Percentiles rank a stretch among this genome's conserved stretches.
These are phyloP conservation scores for Balaenoptera acutorostrata DNA, from an alignment of 2,113 vertebrate species.

Conservation along the genomic window DNA sequence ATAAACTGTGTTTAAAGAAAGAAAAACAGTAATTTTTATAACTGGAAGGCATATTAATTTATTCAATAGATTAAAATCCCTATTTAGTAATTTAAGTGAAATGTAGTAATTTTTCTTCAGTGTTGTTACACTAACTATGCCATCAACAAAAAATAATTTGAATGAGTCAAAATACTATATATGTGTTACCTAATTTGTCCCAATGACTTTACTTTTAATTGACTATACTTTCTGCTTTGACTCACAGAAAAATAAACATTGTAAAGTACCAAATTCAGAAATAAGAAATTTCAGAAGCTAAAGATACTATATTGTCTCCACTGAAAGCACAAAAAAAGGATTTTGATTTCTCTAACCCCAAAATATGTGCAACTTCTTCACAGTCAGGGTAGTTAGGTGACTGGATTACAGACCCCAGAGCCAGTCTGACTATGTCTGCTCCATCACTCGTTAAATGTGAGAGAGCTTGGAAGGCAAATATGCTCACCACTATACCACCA, in stretches of 20 bases:
- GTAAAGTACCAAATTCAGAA: background rate
- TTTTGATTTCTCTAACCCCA: background rate
- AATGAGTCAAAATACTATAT: background rate
- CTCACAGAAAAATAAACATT: background rate
- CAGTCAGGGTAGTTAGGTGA: background rate
- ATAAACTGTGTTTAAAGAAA: background rate
- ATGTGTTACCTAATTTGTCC: background rate
- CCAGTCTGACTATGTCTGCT: background rate
- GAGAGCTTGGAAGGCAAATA: slow-evolving; percentile 83
- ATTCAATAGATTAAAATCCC: background rate
- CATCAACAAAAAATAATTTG: background rate
- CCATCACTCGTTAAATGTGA: background rate
- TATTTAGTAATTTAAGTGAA: background rate
- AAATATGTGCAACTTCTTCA: background rate
- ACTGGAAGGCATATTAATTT: background rate
- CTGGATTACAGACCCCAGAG: background rate
- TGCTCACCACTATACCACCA: slow-evolving; percentile 86
- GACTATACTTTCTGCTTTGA: background rate
- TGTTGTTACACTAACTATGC: background rate
- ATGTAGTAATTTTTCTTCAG: background rate
- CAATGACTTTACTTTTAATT: background rate
- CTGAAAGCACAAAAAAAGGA: background rate
- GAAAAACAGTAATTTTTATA: background rate
- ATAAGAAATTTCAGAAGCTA: background rate
- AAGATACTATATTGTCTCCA: background rate